phyloP scores from a whole-genome alignment of 2,113 vertebrate genomes.

The Cichladusa arquata region DNA sequence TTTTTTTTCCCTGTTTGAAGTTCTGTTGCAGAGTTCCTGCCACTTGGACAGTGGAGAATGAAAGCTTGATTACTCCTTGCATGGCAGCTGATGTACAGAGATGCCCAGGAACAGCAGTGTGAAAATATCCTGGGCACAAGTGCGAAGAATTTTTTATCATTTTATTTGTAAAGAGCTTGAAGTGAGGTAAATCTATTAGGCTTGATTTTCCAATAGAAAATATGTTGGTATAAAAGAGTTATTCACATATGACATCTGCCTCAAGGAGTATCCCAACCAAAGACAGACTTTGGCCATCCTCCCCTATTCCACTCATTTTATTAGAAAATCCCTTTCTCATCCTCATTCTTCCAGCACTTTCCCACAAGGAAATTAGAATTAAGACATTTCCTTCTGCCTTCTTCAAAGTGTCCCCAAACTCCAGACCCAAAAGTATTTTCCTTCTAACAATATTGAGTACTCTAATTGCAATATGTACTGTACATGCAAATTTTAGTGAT shows the following conservation, averaged over 20 bases:
- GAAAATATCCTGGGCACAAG: neutral
- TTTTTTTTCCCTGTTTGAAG: neutral
- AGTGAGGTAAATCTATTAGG: neutral
- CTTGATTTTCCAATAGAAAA: neutral
- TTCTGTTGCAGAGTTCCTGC: neutral
- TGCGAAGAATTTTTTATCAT: neutral
- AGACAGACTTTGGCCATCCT: neutral
- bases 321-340: neutral
- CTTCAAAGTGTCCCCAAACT: neutral
- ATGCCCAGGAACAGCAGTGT: neutral
- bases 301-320: neutral
- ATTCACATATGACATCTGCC: neutral
- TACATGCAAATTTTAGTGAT: constrained; percentile 55
- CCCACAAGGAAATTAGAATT: constrained; percentile 37
- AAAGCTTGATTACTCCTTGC: neutral
- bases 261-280: accelerated
- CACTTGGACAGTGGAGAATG: neutral
- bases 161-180: neutral
- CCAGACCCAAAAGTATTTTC: constrained; percentile 13
- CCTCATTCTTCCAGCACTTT: neutral
- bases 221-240: neutral
- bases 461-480: constrained; percentile 24
- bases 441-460: neutral
- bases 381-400: constrained; percentile 20
- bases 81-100: neutral